Conservation (phyloP, 2,113 vertebrate species). For the Myxocyprinus asiaticus region DNA sequence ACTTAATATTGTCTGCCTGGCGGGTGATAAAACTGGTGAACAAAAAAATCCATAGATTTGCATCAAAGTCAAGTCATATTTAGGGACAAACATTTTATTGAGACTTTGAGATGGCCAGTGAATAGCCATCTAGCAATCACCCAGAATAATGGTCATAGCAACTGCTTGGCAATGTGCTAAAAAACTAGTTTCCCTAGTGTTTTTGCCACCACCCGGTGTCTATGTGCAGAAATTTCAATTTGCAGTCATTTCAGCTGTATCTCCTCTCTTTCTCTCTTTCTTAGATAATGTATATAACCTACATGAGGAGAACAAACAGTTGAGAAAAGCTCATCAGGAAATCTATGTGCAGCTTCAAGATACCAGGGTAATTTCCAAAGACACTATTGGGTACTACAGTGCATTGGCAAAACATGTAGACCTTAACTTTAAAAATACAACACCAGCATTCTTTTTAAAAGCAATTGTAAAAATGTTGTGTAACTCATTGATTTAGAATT, state of each 20-base stretch:
- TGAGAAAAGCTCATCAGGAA: constrained; percentile 94
- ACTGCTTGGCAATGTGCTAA: background rate
- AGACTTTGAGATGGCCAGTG: too few relatives aligned
- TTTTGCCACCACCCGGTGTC: background rate
- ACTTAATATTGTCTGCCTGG: too few relatives aligned
- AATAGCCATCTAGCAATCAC: background rate
- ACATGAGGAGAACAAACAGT: constrained; percentile 90
- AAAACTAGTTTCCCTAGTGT: background rate
- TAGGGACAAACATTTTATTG: too few relatives aligned
- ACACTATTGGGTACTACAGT: background rate
- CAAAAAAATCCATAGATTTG: too few relatives aligned
- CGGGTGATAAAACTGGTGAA: too few relatives aligned
- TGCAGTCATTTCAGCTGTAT: background rate
- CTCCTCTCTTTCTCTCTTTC: background rate
- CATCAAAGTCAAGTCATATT: too few relatives aligned
- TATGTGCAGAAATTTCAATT: background rate
- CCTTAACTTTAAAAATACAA: background rate
- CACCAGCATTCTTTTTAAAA: background rate
- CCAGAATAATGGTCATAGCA: background rate
- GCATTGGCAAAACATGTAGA: background rate
- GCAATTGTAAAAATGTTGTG: background rate
- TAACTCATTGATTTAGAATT: background rate
- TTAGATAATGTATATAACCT: constrained; percentile 88
- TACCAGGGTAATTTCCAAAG: constrained; percentile 79
- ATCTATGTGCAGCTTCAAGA: constrained; percentile 93